phyloP scores from a whole-genome alignment of 2,888 invertebrate species.

The Rhaphigaster nebulosa region DNA sequence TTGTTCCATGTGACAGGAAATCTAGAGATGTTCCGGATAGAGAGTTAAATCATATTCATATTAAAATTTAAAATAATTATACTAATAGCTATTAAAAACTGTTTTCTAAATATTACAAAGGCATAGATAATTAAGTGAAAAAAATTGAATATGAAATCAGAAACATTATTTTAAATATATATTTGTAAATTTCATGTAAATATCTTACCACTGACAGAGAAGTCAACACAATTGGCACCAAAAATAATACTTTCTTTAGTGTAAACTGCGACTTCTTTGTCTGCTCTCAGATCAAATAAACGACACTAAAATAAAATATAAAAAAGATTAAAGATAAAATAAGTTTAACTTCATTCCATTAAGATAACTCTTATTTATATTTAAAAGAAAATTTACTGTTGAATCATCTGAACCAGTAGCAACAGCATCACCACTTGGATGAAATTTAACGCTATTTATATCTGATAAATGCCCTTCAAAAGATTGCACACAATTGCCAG shows the following conservation, averaged over 20 bases:
- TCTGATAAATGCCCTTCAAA: conserved; percentile 99
- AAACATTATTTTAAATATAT: neutral
- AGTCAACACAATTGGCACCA: conserved; percentile 97
- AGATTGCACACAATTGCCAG: conserved; percentile 97
- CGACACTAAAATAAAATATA: conserved; percentile 78
- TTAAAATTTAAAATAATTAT: neutral
- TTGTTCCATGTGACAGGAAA: too few relatives aligned
- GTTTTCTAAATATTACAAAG: neutral
- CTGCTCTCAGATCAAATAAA: conserved; percentile 96
- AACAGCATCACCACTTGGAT: conserved; percentile 98
- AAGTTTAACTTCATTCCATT: conserved; percentile 46
- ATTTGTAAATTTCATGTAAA: neutral
- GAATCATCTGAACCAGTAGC: conserved; percentile 99
- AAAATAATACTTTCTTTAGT: conserved; percentile 97
- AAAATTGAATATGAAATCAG: neutral
- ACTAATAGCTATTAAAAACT: neutral
- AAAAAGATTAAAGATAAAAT: neutral
- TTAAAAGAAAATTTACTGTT: conserved; percentile 74
- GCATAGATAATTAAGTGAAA: neutral
- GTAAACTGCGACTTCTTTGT: conserved; percentile 96
- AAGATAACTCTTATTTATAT: conserved; percentile 1
- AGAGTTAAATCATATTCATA: neutral
- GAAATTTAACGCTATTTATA: conserved; percentile 97
- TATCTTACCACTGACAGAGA: conserved; percentile 88
- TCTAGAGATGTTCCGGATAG: too few relatives aligned